Evolutionary conservation across 2,797 vertebrate species (phyloP).

Genomic region (Hafferia zeledoni): DNA sequence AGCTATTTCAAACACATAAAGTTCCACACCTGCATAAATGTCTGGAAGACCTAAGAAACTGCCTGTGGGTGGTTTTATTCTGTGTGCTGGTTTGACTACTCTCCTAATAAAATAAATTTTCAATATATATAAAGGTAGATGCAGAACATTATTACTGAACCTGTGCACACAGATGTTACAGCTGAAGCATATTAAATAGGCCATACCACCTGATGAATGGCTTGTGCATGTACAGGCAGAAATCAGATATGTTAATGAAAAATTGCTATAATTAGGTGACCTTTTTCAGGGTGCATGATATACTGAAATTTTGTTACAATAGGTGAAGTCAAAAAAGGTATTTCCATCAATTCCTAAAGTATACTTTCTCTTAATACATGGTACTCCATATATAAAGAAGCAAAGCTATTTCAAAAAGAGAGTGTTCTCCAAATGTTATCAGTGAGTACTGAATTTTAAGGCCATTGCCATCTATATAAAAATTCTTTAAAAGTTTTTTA

Average conservation of each 20-base stretch:
- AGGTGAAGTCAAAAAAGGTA: slow-evolving; percentile 12
- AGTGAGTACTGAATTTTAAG: not conserved
- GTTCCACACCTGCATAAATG: slow-evolving; percentile 48
- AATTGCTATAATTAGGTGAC: not conserved
- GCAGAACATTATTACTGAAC: slow-evolving; percentile 21
- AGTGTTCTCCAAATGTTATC: not conserved
- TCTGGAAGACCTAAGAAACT: slow-evolving; percentile 30
- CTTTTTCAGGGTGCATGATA: slow-evolving; percentile 2
- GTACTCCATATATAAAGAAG: not conserved
- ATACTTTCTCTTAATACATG: slow-evolving; percentile 1
- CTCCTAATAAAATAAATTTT: slow-evolving; percentile 45
- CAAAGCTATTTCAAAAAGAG: slow-evolving; percentile 45
- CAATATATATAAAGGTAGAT: slow-evolving; percentile 25
- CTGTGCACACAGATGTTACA: slow-evolving; percentile 19
- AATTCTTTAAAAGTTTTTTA: not conserved
- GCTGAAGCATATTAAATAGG: slow-evolving; percentile 21
- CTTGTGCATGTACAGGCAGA: not conserved
- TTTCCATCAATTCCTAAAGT: slow-evolving; percentile 52
- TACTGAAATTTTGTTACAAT: slow-evolving; percentile 53
- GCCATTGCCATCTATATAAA: not conserved
- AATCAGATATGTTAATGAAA: slow-evolving; percentile 41
- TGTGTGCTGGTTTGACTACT: not conserved
- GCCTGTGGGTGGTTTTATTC: slow-evolving; percentile 44
- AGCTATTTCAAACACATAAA: slow-evolving; percentile 30
- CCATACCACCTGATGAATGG: not conserved